phyloP scores from a whole-genome alignment of 2,113 vertebrate species.

The Xiphophorus hellerii region DNA sequence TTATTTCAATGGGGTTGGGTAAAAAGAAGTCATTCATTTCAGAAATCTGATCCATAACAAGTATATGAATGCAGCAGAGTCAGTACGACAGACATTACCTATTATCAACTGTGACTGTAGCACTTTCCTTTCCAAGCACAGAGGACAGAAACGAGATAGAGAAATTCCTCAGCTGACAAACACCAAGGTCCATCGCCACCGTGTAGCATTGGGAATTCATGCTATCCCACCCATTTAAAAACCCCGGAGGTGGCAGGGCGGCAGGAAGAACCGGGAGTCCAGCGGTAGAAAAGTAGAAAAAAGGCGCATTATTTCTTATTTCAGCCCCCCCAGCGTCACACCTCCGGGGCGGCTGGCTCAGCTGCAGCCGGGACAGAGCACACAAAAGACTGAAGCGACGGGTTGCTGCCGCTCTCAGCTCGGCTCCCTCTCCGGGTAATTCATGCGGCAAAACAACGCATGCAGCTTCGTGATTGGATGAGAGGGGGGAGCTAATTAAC shows the following conservation, averaged over 20 bases:
- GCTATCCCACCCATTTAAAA: slow-evolving; percentile 77
- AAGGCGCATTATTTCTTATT: slow-evolving; percentile 50
- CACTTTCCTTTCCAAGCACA: slow-evolving; percentile 88
- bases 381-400: slow-evolving; percentile 66
- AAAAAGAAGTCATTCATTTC: background rate
- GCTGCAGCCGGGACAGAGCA: slow-evolving; percentile 48
- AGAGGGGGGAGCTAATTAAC: slow-evolving; percentile 23
- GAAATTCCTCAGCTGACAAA: slow-evolving; percentile 95
- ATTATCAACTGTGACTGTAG: slow-evolving; percentile 87
- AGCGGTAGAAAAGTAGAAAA: slow-evolving; percentile 64
- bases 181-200: slow-evolving; percentile 95
- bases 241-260: background rate
- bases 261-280: slow-evolving; percentile 28
- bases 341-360: slow-evolving; percentile 8
- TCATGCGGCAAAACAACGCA: slow-evolving; percentile 31
- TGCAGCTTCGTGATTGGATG: slow-evolving; percentile 54
- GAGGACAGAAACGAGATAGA: slow-evolving; percentile 95
- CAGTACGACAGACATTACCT: slow-evolving; percentile 77
- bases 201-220: slow-evolving; percentile 91
- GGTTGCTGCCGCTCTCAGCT: slow-evolving; percentile 40
- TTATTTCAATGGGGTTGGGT: too few relatives aligned
- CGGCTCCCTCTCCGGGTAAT: slow-evolving; percentile 35
- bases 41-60: background rate
- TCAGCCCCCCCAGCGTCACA: background rate
- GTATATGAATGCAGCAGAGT: background rate